Percentiles rank a stretch among this genome's conserved stretches.
Evolutionary conservation across 2,113 vertebrate genomes (phyloP).

Genomic region (Candoia aspera): DNA sequence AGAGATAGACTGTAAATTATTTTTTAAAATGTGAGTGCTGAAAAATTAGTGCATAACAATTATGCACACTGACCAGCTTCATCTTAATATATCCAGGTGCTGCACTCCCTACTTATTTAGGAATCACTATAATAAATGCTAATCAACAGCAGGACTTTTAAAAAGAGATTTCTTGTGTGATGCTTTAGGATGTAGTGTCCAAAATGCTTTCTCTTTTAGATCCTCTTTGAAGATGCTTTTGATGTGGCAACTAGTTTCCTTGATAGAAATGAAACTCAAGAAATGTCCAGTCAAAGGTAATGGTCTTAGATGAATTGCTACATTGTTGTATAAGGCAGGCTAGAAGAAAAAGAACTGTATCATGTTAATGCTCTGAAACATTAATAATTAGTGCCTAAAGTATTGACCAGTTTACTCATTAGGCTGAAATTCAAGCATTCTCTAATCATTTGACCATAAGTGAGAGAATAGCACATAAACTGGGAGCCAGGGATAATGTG

Average conservation of each 20-base stretch:
- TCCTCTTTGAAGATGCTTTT: constrained; percentile 81
- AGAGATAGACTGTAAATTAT: constrained; percentile 25
- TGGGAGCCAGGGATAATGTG: neutral
- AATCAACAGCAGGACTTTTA: no score
- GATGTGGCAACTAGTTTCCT: constrained; percentile 74
- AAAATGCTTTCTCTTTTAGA: constrained; percentile 69
- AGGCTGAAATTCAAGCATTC: neutral
- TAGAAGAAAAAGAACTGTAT: neutral
- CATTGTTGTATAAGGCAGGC: neutral
- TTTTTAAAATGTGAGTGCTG: neutral
- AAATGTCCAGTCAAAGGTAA: constrained; percentile 68
- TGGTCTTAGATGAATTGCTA: neutral
- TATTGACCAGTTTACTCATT: neutral
- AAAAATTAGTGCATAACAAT: neutral
- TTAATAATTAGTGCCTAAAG: neutral
- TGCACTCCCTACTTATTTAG: neutral
- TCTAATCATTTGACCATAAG: neutral
- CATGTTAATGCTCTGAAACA: neutral
- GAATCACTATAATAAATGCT: neutral
- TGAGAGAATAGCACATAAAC: neutral
- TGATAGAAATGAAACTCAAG: constrained; percentile 60
- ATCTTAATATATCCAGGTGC: neutral
- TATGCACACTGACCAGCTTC: neutral
- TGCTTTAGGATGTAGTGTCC: neutral
- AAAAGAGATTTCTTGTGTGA: neutral